Percentiles rank a stretch among this genome's conserved stretches.
These are phyloP conservation scores for Urophycis tenuis DNA, from an alignment of 2,797 vertebrate genomes.

Conservation along the genomic window DNA sequence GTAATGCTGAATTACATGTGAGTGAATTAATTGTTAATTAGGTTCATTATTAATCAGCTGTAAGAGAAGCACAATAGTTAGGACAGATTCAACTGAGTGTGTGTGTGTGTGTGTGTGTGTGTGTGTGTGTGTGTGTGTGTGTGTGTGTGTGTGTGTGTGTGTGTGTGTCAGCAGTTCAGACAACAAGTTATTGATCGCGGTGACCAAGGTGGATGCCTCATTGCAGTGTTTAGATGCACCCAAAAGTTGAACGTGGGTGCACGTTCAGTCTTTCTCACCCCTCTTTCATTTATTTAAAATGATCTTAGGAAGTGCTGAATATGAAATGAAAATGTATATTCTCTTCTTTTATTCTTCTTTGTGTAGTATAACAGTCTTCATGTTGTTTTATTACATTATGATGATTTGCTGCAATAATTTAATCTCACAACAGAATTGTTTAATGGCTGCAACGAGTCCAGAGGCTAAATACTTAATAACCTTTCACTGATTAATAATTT, in stretches of 20 bases:
- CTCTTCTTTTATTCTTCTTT: no score
- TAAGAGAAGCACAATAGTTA: background rate
- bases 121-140: no score
- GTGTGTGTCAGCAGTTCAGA: background rate
- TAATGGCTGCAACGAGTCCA: conserved; percentile 21
- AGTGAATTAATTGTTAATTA: background rate
- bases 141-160: background rate
- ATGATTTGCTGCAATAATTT: background rate
- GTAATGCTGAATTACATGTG: background rate
- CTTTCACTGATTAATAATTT: conserved; percentile 54
- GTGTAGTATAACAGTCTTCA: background rate
- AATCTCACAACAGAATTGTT: conserved; percentile 29
- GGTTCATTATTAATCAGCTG: background rate
- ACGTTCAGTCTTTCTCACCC: no score
- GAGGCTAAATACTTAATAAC: conserved; percentile 30
- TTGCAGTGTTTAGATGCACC: background rate
- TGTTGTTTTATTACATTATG: background rate
- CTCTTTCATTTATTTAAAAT: no score
- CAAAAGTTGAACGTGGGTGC: no score
- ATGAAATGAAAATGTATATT: background rate
- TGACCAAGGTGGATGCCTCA: background rate
- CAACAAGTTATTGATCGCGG: background rate
- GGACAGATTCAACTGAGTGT: background rate
- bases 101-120: background rate
- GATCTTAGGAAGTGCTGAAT: background rate